A percentile compares a stretch with the other conserved stretches of the same genome.
Conservation (phyloP, 2,888 invertebrate species). For the Andrena dorsata region DNA sequence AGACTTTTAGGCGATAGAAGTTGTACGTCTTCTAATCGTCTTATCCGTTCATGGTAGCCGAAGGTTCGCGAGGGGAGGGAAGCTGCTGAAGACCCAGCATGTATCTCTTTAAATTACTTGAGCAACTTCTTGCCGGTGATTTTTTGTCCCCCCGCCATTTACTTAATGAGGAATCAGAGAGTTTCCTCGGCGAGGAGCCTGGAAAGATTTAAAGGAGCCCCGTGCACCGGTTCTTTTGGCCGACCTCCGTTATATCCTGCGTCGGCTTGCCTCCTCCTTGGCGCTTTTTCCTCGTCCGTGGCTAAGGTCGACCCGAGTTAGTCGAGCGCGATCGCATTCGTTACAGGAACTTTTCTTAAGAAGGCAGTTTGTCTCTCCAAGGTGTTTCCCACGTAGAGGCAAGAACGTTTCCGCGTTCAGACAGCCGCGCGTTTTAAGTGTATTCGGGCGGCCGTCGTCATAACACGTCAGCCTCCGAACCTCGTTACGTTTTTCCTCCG, state of each 20-base stretch:
- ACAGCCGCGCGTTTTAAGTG: constrained; percentile 21
- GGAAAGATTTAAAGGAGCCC: constrained; percentile 58
- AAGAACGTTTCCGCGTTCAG: constrained; percentile 41
- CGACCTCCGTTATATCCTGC: constrained; percentile 33
- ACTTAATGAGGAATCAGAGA: constrained; percentile 68
- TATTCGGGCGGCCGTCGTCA: constrained; percentile 1
- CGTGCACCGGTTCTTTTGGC: constrained; percentile 36
- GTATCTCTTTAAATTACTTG: constrained; percentile 65
- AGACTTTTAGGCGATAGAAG: constrained; percentile 40
- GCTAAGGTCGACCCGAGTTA: constrained; percentile 67
- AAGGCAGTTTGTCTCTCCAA: constrained; percentile 71
- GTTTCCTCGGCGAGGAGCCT: constrained; percentile 21
- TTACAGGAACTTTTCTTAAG: constrained; percentile 77
- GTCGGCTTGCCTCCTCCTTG: constrained; percentile 9
- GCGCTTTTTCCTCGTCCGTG: neutral
- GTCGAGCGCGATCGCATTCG: constrained; percentile 75
- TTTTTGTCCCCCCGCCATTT: constrained; percentile 56
- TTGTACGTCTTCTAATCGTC: constrained; percentile 58
- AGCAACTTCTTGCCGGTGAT: constrained; percentile 32
- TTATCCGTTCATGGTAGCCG: constrained; percentile 24
- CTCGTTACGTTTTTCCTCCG: constrained; percentile 10
- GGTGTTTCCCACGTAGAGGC: constrained; percentile 52
- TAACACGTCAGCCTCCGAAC: constrained; percentile 18
- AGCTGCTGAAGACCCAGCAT: constrained; percentile 41
- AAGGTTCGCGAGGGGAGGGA: constrained; percentile 25